Percentiles rank a stretch among this genome's conserved stretches.
Evolutionary conservation across 2,888 invertebrate species (phyloP).

Genomic region (Acronicta psi): DNA sequence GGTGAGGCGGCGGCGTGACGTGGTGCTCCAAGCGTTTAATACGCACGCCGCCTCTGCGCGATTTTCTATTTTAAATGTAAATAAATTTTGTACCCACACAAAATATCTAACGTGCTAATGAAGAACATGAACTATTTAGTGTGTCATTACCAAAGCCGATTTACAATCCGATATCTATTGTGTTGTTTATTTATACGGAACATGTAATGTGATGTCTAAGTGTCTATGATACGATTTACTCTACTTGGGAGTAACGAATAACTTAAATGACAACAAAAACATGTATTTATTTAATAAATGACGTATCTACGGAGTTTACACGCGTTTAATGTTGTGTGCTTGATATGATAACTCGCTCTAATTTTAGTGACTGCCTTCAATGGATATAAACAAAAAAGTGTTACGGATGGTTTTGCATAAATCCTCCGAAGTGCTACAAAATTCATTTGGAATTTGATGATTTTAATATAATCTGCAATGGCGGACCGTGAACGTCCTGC

Average conservation of each 20-base stretch:
- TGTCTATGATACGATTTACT: conserved; percentile 78
- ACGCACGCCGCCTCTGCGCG: conserved; percentile 86
- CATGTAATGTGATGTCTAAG: conserved; percentile 66
- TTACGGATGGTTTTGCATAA: conserved; percentile 65
- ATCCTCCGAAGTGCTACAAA: conserved; percentile 67
- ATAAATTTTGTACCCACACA: conserved; percentile 77
- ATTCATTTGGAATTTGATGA: conserved; percentile 71
- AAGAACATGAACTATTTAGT: conserved; percentile 62
- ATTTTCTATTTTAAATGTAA: conserved; percentile 80
- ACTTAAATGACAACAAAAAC: conserved; percentile 47
- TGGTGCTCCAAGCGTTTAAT: conserved; percentile 64
- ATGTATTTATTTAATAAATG: conserved; percentile 54
- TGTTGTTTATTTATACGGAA: conserved; percentile 60
- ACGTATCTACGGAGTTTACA: conserved; percentile 43
- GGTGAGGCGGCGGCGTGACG: conserved; percentile 85
- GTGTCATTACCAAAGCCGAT: conserved; percentile 50
- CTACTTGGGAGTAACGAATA: conserved; percentile 61
- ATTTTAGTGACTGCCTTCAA: conserved; percentile 54
- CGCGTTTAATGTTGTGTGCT: conserved; percentile 46
- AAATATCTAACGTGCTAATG: conserved; percentile 65
- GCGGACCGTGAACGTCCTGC: conserved; percentile 89
- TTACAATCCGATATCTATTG: conserved; percentile 46
- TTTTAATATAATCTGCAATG: conserved; percentile 80
- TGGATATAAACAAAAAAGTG: conserved; percentile 69
- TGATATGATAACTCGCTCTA: conserved; percentile 44